phyloP scores from a whole-genome alignment of 2,797 vertebrate species.

The Hippoglossus hippoglossus region DNA sequence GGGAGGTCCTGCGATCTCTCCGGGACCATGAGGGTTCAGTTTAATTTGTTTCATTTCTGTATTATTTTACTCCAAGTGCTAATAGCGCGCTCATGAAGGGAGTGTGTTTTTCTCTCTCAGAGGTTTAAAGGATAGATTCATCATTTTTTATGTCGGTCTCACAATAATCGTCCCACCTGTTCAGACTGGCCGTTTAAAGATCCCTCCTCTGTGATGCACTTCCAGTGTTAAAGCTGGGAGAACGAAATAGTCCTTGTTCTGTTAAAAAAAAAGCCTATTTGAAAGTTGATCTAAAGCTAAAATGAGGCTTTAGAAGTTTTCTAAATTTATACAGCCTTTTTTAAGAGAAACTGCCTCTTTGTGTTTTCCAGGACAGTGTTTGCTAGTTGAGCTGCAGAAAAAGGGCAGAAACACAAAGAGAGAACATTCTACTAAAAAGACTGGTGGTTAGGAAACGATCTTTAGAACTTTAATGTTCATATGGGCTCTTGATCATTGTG shows the following conservation, averaged over 20 bases:
- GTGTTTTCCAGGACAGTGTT: too few species aligned
- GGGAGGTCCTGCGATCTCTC: not conserved
- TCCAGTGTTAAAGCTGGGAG: too few species aligned
- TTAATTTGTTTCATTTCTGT: conserved; percentile 3
- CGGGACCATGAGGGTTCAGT: not conserved
- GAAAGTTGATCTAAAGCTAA: not conserved
- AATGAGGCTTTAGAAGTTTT: not conserved
- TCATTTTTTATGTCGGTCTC: not conserved
- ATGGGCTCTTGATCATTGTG: not conserved
- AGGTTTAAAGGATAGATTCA: not conserved
- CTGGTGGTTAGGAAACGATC: not conserved
- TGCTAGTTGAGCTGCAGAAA: not conserved
- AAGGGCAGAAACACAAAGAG: too few species aligned
- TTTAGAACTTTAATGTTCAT: not conserved
- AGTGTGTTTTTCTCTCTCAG: not conserved
- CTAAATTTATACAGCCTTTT: not conserved
- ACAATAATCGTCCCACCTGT: not conserved
- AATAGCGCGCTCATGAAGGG: not conserved
- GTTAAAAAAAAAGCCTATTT: not conserved
- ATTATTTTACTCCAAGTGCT: not conserved
- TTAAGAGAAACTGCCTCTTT: not conserved
- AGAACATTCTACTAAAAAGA: too few species aligned
- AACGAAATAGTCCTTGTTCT: not conserved
- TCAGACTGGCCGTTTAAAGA: not conserved
- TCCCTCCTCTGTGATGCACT: not conserved